phyloP scores from a whole-genome alignment of 2,113 vertebrate genomes.

The Microcebus tavaratra region DNA sequence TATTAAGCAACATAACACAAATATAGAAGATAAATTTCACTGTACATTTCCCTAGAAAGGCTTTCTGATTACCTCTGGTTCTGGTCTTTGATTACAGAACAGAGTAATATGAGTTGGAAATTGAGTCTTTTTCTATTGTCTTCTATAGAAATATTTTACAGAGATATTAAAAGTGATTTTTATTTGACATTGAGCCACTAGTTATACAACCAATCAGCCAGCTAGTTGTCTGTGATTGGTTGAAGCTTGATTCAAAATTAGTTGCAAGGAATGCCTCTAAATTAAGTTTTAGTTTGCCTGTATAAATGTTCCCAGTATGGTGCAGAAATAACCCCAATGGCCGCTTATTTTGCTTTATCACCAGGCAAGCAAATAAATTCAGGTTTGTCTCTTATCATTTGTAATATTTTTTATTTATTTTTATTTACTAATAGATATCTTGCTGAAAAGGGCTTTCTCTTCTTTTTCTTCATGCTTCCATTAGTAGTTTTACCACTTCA shows the following conservation, averaged over 20 bases:
- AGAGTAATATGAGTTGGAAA: background rate
- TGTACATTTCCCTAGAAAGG: background rate
- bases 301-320: background rate
- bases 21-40: background rate
- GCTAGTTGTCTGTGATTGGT: background rate
- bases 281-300: background rate
- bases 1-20: background rate
- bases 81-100: background rate
- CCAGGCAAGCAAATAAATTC: background rate
- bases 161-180: background rate
- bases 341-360: background rate
- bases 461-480: background rate
- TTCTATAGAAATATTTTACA: background rate
- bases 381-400: background rate
- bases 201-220: background rate
- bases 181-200: background rate
- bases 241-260: background rate
- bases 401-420: background rate
- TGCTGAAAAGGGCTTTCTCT: background rate
- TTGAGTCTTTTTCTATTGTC: background rate
- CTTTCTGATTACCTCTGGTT: background rate
- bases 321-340: background rate
- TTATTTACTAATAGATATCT: background rate
- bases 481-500: background rate
- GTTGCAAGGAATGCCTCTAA: background rate